A percentile compares a stretch with the other conserved stretches of the same genome.
These are phyloP conservation scores for Ptyas mucosa DNA, from an alignment of 2,113 vertebrate genomes.

Conservation along the genomic window DNA sequence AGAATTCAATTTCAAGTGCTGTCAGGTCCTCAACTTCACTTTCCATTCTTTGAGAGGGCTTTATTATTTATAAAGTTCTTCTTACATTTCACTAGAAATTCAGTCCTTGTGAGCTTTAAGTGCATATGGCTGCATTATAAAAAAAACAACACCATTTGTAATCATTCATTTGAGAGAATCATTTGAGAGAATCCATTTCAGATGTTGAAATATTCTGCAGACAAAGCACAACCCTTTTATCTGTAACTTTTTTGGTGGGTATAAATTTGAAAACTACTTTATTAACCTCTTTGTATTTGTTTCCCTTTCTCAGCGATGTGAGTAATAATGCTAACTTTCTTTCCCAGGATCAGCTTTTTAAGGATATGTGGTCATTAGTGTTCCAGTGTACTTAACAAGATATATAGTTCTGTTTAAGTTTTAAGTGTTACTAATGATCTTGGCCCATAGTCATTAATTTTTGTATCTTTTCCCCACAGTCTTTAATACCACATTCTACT, in stretches of 20 bases:
- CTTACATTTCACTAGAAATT: not conserved
- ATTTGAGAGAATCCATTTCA: not conserved
- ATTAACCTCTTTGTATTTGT: conserved; percentile 16
- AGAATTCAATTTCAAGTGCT: conserved; percentile 14
- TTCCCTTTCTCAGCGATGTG: not conserved
- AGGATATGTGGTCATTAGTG: not conserved
- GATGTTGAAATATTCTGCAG: not conserved
- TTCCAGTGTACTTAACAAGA: not conserved
- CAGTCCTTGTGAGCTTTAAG: not conserved
- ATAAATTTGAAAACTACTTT: not conserved
- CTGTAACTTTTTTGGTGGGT: not conserved
- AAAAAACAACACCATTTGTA: not conserved
- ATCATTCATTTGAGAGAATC: not conserved
- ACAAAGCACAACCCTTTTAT: conserved; percentile 3
- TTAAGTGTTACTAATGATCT: conserved; percentile 25
- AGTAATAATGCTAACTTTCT: conserved; percentile 8
- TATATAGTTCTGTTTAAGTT: conserved; percentile 14
- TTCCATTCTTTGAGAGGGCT: not conserved
- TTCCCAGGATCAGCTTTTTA: not conserved
- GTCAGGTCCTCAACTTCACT: conserved; percentile 6
- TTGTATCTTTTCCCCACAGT: not conserved
- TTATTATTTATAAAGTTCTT: not conserved
- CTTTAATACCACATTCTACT: conserved; percentile 3
- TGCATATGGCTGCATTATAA: not conserved
- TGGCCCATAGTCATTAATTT: conserved; percentile 24